Evolutionary conservation across 2,888 invertebrate species (phyloP).

Genomic region (Hemithea aestivaria): DNA sequence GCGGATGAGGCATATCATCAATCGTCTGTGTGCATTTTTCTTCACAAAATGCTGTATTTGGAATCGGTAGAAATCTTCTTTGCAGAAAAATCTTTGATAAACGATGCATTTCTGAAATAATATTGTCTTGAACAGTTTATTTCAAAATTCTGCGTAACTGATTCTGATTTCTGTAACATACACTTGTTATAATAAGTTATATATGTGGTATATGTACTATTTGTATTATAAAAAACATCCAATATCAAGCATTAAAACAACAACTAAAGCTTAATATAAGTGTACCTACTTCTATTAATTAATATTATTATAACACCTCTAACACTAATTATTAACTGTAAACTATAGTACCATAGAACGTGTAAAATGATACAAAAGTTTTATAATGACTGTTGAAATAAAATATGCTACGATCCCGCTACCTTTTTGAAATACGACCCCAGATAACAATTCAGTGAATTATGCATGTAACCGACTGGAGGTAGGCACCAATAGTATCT

Average conservation of each 20-base stretch:
- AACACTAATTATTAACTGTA: not conserved
- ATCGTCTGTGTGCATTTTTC: conserved; percentile 32
- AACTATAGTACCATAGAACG: not conserved
- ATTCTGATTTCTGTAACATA: too few species aligned
- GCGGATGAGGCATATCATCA: conserved; percentile 70
- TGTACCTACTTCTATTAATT: too few species aligned
- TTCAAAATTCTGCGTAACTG: too few species aligned
- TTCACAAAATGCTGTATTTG: conserved; percentile 9
- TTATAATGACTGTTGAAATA: conserved; percentile 39
- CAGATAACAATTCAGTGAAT: conserved; percentile 47
- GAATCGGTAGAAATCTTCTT: not conserved
- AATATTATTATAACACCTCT: not conserved
- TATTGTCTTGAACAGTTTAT: too few species aligned
- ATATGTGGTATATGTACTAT: too few species aligned
- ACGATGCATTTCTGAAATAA: conserved; percentile 32
- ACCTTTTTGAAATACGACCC: conserved; percentile 14
- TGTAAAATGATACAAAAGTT: conserved; percentile 15
- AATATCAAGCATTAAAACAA: too few species aligned
- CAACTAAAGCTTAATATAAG: too few species aligned
- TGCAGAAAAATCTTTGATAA: conserved; percentile 6
- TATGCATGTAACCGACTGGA: conserved; percentile 38
- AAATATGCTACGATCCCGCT: conserved; percentile 10
- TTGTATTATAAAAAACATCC: too few species aligned
- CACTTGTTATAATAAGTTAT: too few species aligned
- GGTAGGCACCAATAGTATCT: conserved; percentile 11